phyloP scores from a whole-genome alignment of 2,113 vertebrate species.

The Cryptotis parvus region DNA sequence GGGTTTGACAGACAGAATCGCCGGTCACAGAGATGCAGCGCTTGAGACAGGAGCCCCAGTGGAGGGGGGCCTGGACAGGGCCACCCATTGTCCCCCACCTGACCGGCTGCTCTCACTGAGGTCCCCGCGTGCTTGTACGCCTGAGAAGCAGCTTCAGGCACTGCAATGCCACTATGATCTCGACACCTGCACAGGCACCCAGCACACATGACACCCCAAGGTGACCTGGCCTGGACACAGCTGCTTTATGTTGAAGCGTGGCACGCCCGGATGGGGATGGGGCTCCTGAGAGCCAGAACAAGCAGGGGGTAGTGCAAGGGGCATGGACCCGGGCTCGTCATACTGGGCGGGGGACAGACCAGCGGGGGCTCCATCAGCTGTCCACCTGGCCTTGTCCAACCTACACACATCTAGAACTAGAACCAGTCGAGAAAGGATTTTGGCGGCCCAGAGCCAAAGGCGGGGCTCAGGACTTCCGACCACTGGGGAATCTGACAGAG shows the following conservation, averaged over 20 bases:
- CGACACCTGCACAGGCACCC: not conserved
- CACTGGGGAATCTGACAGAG: not conserved
- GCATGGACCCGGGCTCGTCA: no score
- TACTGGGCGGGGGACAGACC: no score
- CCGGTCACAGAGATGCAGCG: not conserved
- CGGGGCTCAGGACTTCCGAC: not conserved
- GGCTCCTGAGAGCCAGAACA: not conserved
- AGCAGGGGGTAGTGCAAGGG: no score
- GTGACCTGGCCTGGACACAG: not conserved
- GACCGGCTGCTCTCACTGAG: not conserved
- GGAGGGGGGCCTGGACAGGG: not conserved
- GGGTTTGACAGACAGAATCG: no score
- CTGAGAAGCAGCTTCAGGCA: not conserved
- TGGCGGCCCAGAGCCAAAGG: not conserved
- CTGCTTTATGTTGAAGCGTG: not conserved
- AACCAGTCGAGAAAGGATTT: no score
- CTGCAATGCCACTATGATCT: no score
- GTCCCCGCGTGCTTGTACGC: not conserved
- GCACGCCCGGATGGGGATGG: no score
- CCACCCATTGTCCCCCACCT: not conserved
- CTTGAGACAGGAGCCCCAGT: not conserved
- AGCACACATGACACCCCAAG: not conserved
- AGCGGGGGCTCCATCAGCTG: not conserved
- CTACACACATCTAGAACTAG: not conserved
- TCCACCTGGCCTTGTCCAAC: not conserved